These are phyloP conservation scores for Chloropsis cyanopogon DNA, from an alignment of 2,113 vertebrate species.

Conservation along the genomic window DNA sequence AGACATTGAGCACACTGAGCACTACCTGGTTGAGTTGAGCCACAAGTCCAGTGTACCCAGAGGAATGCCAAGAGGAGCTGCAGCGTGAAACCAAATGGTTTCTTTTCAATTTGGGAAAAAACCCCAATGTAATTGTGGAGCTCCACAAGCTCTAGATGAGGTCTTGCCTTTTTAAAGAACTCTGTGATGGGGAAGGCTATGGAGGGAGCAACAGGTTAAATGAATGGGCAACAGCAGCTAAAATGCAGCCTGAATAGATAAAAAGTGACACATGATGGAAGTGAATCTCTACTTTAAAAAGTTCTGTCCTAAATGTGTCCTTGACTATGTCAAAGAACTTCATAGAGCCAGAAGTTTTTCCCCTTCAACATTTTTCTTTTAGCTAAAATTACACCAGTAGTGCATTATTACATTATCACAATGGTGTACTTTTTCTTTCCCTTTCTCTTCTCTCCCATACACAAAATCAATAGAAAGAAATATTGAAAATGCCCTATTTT, in stretches of 20 bases:
- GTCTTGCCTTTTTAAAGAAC: not conserved
- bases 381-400: not conserved
- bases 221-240: not conserved
- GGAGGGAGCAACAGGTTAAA: not conserved
- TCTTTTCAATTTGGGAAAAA: not conserved
- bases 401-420: conserved; percentile 15
- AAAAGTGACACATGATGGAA: not conserved
- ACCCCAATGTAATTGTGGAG: not conserved
- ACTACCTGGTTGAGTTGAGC: not conserved
- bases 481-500: conserved; percentile 1
- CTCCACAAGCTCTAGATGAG: not conserved
- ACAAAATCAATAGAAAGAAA: conserved; percentile 45
- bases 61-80: not conserved
- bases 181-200: not conserved
- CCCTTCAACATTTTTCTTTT: not conserved
- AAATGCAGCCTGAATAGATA: not conserved
- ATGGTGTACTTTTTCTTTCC: not conserved
- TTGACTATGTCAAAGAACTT: not conserved
- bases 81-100: not conserved
- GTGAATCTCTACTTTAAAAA: not conserved
- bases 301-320: not conserved
- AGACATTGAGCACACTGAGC: not conserved
- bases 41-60: rapidly evolving
- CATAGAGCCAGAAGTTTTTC: not conserved
- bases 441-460: not conserved